Base-by-base conservation (phyloP, 2,113 vertebrate genomes). In the Merops nubicus region DNA sequence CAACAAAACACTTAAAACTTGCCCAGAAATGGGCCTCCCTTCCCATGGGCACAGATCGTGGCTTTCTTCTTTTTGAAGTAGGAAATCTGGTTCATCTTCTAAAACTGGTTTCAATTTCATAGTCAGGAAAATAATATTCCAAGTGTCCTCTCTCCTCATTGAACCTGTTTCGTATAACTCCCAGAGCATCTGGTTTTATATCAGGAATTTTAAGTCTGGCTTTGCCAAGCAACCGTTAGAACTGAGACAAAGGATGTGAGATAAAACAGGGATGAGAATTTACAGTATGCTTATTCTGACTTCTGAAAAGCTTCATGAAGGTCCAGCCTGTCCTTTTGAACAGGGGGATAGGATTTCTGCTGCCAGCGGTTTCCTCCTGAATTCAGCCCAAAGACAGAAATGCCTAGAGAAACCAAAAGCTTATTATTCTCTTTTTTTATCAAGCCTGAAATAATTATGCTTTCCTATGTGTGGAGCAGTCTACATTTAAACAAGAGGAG, bases 401-500 rank as follows among this genome's bases (percentile, higher is more conserved):
- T 19, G 65, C 11, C 17, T 34, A n/a, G 45, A 69, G 51, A 83
- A 86, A 77, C 9, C 0, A 47, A 43, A 15, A 68, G 60, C 40
- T 87, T 56, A 65, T 36, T 21, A 64, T 28, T 65, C 31, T 20
- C 19, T 33, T 13, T 36, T 36, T 51, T 50, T 11, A 67, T 9
- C 2, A 1, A 92, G 43, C 31, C n/a, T 89, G 74, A 75, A 85
- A n/a, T 72, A 91, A 89, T 85, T 76, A 76, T 6, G 48, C 62
- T 45, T 91, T 93, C 45, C 57, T 68, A 68, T 69, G 53, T 4
- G 1, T 45, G 69, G 62, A 56, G 87, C 42, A 73, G 57, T 34
- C 81, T 79, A 19, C 85, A 91, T 91, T 77, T 94, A 67, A 91
- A 88, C 47, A 93, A 69, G 67, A 45, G 28, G 83, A 85, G 67